Conservation (phyloP, 1,140 invertebrate species). For the Zaprionus vittiger region DNA sequence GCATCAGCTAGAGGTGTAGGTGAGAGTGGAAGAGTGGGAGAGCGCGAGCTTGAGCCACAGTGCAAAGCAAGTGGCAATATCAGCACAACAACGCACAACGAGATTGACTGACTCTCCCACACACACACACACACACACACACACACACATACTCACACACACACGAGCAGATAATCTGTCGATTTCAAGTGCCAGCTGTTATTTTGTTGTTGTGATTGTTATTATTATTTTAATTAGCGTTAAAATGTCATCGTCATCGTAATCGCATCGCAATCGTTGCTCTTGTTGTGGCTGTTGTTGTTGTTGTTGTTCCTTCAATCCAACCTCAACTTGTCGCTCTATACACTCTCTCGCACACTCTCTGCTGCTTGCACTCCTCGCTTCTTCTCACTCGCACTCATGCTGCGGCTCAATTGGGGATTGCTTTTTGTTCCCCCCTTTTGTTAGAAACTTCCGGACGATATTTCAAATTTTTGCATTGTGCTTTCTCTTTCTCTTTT, state of each 20-base stretch:
- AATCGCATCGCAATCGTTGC: not conserved
- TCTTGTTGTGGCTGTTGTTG: constrained; percentile 19
- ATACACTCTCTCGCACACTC: not conserved
- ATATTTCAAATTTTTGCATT: constrained; percentile 32
- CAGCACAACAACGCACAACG: constrained; percentile 42
- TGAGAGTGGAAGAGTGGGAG: constrained; percentile 11
- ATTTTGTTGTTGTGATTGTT: constrained; percentile 65
- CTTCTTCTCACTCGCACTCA: constrained; percentile 49
- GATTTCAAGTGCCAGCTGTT: constrained; percentile 72
- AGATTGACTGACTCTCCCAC: constrained; percentile 46
- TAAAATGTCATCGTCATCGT: constrained; percentile 70
- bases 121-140: no score
- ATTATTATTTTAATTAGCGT: constrained; percentile 81
- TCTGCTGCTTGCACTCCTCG: not conserved
- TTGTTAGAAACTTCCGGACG: constrained; percentile 53
- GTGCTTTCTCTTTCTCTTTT: constrained; percentile 42
- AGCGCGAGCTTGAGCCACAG: constrained; percentile 25
- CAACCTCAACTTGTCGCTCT: constrained; percentile 4
- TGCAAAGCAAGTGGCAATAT: constrained; percentile 73
- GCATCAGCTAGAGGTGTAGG: not conserved
- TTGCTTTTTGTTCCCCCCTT: constrained; percentile 10
- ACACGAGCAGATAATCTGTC: constrained; percentile 62
- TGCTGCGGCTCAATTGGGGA: constrained; percentile 16
- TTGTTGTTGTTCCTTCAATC: constrained; percentile 2
- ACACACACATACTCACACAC: not conserved